A percentile compares a stretch with the other conserved stretches of the same genome.
Conservation (phyloP, 2,113 vertebrate genomes). For the Puffinus mauretanicus region DNA sequence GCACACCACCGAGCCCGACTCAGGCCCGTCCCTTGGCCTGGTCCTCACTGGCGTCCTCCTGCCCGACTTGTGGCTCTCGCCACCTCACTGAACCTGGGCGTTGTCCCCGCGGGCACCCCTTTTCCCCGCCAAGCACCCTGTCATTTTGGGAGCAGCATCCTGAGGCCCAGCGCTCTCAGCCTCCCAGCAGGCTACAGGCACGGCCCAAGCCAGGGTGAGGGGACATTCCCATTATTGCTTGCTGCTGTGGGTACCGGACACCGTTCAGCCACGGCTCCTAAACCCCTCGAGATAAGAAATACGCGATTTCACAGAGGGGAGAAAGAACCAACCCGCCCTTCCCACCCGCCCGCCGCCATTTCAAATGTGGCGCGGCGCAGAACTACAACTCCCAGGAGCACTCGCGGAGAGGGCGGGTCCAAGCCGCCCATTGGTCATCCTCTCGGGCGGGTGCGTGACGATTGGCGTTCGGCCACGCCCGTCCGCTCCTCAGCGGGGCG, state of each 20-base stretch:
- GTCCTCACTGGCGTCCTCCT: neutral
- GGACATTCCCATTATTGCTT: too few relatives aligned
- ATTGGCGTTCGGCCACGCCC: neutral
- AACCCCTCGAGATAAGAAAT: neutral
- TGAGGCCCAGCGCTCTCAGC: rapidly evolving
- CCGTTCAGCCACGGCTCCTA: rapidly evolving
- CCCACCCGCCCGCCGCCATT: neutral
- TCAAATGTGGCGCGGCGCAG: rapidly evolving
- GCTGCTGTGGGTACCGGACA: too few relatives aligned
- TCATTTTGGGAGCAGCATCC: neutral
- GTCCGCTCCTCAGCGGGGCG: neutral
- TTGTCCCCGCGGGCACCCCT: neutral
- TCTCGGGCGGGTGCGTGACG: neutral
- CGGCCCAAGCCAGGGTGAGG: neutral
- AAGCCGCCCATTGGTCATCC: neutral
- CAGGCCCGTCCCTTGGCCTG: rapidly evolving
- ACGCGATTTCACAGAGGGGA: rapidly evolving
- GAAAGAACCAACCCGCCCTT: rapidly evolving
- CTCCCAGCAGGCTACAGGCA: too few relatives aligned
- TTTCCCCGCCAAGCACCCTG: rapidly evolving
- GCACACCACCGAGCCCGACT: rapidly evolving
- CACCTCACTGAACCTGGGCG: neutral
- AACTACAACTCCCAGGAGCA: neutral
- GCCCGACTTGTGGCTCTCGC: too few relatives aligned
- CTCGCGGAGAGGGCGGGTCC: neutral